Conservation (phyloP, 2,888 invertebrate species). For the Agrotis clavis region DNA sequence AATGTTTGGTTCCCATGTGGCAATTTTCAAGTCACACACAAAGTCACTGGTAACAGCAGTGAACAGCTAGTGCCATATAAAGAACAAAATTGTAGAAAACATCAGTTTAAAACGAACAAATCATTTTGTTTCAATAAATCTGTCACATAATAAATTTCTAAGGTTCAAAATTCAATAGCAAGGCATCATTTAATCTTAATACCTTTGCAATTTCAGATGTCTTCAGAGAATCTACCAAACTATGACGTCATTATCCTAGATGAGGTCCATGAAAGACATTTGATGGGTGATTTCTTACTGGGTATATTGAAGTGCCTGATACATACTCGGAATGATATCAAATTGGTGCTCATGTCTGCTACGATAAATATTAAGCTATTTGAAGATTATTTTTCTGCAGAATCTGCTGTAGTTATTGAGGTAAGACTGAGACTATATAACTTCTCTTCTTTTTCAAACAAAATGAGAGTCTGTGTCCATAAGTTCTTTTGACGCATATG, state of each 20-base stretch:
- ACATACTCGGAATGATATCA: slow-evolving; percentile 95
- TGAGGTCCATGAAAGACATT: slow-evolving; percentile 99
- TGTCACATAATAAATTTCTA: neutral
- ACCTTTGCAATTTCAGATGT: slow-evolving; percentile 91
- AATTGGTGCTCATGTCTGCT: slow-evolving; percentile 99
- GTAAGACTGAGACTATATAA: slow-evolving; percentile 78
- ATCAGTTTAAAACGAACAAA: no score
- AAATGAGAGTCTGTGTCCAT: no score
- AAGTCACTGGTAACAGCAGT: no score
- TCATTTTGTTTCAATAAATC: no score
- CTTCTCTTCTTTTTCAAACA: neutral
- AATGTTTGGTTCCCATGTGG: no score
- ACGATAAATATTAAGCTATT: slow-evolving; percentile 99
- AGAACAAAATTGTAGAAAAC: slow-evolving; percentile 6
- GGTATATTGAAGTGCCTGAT: slow-evolving; percentile 98
- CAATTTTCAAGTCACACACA: no score
- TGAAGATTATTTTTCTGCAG: slow-evolving; percentile 95
- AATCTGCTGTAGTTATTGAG: slow-evolving; percentile 95
- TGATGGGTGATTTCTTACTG: slow-evolving; percentile 98
- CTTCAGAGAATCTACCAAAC: slow-evolving; percentile 95
- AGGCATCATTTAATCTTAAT: slow-evolving; percentile 26
- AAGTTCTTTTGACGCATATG: no score
- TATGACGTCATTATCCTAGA: slow-evolving; percentile 99
- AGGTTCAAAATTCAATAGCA: slow-evolving; percentile 5
- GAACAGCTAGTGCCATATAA: neutral